Base-by-base conservation (phyloP, 2,888 invertebrate species). In the Polyommatus iphigenia region DNA sequence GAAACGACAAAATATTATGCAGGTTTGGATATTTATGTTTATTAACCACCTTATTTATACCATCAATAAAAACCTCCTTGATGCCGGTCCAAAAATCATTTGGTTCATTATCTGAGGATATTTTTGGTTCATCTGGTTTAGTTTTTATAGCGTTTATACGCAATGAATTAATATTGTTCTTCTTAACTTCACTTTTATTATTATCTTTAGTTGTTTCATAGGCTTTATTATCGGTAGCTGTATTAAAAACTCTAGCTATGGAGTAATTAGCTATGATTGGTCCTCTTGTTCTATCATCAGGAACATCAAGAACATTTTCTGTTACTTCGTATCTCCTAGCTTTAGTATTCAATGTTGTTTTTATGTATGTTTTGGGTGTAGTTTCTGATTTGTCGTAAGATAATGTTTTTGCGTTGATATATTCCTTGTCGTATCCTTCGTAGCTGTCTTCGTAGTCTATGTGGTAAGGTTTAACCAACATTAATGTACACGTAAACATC, bases 271-370 rank as follows among this genome's bases (percentile, higher is more conserved):
- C 57, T 0, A 87, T 24, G 2, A 91, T 83, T 1, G 89, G 87
- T 3, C 84, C 85, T 20, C 78, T 76, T 2, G 83, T 83, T 24
- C 85, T 83, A 3, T 85, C 81, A 76, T 91, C 88, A 0, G 91
- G 91, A 59, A 91, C 81, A 75, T 92, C 92, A 3, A 84, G 80
- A 2, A 91, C 82, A 6, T 85, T 84, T 83, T 92, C 92, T 36
- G 88, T 88, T 0, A 92, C 90, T 86, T 91, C 84, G 57, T 92
- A 92, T 2, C 77, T 82, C 3, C 82, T 24, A 71, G 78, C 18
- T 79, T 29, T 79, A 18, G 77, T n/a, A 3, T 67, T 67, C 2
- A 54, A 54, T 79, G 72, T 32, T 62, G 71, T 78, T 77, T 78
- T n/a, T 76, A 78, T 67, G 78, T 76, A 67, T 67, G 57, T 2